Evolutionary conservation across 2,888 invertebrate genomes (phyloP), one percentile per base, ranked within the genome.

Genomic region (Chloroclysta siterata): DNA sequence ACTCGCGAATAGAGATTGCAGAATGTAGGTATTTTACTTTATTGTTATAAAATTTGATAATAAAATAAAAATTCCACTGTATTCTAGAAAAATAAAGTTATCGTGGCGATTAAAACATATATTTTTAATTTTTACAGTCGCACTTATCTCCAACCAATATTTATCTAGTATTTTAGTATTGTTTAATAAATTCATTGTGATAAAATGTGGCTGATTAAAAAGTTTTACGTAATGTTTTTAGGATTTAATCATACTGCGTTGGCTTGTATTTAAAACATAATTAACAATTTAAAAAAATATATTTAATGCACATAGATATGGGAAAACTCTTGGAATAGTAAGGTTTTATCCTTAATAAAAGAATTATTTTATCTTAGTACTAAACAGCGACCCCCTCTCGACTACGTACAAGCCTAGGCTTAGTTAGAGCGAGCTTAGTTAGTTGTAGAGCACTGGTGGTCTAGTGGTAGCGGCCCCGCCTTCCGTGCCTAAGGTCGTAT

Each of bases 151-250:
- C 74, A 79, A 77, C 79, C 74, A 82, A 80, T 83, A 88, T 85
- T 90, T 90, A 90, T 90, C 90, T 83, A 80, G 76, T 77, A 84
- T 83, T 85, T 87, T 77, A 78, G 74, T 81, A 79, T 77, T 83
- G 83, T 87, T 87, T 83, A 79, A 82, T 79, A 76, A 67, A 79
- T 80, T 80, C 73, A 72, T 79, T 76, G 77, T 78, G 79, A 81
- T 82, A 78, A 76, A 67, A 70, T 56, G 55, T 36, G 8, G 17
- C 47, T 67, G 70, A 72, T 72, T 63, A 72, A 63, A 61, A 58
- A 60, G 52, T 56, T 44, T 46, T 17, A 46, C 46, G 46, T 17
- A 46, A 46, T 46, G 46, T 46, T 17, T 46, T 44, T 17, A 17
- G 17, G 17, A 46, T 46, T 17, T 11, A 0, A 46, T 10, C 46